A percentile compares a stretch with the other conserved stretches of the same genome.
These are phyloP conservation scores for Eurystomus gularis DNA, from an alignment of 2,113 vertebrate species.

Conservation along the genomic window DNA sequence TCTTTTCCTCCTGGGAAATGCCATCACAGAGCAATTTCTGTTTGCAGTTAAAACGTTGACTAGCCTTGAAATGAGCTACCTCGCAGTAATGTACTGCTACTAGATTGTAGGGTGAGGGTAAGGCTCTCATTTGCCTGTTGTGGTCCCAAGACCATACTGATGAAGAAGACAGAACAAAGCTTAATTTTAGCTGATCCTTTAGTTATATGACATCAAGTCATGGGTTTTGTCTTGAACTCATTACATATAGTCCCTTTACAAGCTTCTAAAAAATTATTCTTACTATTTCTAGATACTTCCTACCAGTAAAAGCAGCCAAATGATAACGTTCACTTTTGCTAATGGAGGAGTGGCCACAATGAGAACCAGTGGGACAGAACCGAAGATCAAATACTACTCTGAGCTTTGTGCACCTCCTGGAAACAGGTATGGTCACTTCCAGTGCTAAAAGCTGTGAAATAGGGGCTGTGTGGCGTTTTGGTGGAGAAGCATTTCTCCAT, in stretches of 20 bases:
- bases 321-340: conserved; percentile 95
- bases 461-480: not conserved
- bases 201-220: not conserved
- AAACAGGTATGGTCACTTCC: conserved; percentile 79
- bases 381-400: conserved; percentile 97
- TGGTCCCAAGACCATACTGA: not conserved
- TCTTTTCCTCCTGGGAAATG: not conserved
- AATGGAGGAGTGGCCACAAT: conserved; percentile 95
- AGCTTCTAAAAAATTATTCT: not conserved
- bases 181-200: not conserved
- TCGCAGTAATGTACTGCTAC: not conserved
- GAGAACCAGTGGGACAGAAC: conserved; percentile 95
- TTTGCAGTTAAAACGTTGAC: not conserved
- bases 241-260: not conserved
- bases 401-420: conserved; percentile 94
- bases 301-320: conserved; percentile 92
- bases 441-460: not conserved
- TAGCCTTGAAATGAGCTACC: not conserved
- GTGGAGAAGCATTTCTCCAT: not conserved
- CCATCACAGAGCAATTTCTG: not conserved
- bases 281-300: conserved; percentile 85
- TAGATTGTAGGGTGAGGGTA: not conserved
- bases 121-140: not conserved
- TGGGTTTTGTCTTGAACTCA: not conserved
- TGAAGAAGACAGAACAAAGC: not conserved